Evolutionary conservation across 2,797 vertebrate genomes (phyloP).

Genomic region (Meda fulgida): DNA sequence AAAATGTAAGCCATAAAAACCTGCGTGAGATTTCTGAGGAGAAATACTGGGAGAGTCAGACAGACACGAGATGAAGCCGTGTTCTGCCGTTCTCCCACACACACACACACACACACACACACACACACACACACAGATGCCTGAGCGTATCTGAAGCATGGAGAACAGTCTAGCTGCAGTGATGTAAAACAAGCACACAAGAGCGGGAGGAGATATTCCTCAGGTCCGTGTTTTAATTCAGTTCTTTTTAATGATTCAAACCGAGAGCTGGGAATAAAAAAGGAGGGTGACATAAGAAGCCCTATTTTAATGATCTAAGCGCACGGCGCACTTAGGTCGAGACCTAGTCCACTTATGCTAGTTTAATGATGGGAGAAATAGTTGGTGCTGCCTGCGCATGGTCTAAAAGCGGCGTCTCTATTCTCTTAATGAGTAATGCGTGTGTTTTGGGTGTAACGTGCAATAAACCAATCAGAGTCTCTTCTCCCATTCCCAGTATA

Average conservation of each 20-base stretch:
- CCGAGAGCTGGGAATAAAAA: background rate
- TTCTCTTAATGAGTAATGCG: too few relatives aligned
- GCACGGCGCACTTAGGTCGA: too few relatives aligned
- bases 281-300: background rate
- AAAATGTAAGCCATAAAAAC: background rate
- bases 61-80: conserved; percentile 31
- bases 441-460: too few relatives aligned
- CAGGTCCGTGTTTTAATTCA: background rate
- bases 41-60: background rate
- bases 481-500: too few relatives aligned
- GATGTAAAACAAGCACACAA: conserved; percentile 27
- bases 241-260: background rate
- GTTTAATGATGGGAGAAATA: too few relatives aligned
- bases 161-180: conserved; percentile 17
- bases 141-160: conserved; percentile 43
- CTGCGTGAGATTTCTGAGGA: conserved; percentile 2
- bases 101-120: background rate
- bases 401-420: too few relatives aligned
- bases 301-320: too few relatives aligned
- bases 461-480: too few relatives aligned
- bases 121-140: conserved; percentile 22
- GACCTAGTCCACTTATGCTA: too few relatives aligned
- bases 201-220: conserved; percentile 4
- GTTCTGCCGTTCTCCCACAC: background rate
- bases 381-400: too few relatives aligned